Base-by-base conservation (phyloP, 2,888 invertebrate species). In the Sarcophaga rosellei region DNA sequence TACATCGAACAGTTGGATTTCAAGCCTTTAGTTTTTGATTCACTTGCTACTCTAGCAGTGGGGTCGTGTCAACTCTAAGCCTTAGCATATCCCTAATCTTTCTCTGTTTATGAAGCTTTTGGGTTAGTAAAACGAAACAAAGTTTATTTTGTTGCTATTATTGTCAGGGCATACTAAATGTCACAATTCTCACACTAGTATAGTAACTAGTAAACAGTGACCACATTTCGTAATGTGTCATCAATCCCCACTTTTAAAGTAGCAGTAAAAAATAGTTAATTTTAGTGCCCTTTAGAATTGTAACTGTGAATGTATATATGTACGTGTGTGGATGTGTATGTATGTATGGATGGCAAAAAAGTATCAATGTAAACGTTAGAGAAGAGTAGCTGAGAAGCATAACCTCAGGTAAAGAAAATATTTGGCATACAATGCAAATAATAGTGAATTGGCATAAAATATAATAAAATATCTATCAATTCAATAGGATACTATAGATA, bases 391-490 rank as follows among this genome's bases (percentile, higher is more conserved):
- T 53, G 15, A 53, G 15, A 15, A 17, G 79, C 73, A 62, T 45
- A 79, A 84, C 47, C 69, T 79, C 84, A 84, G 84, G 79, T 84
- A 69, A 70, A 75, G 70, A 70, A 84, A 84, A 84, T 79, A 65
- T 79, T 84, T 84, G 84, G 84, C 84, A 79, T 69, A 75, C 79
- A 84, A 84, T 84, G 79, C 84, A 84, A 84, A 84, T 84, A 79
- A 75, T 75, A 84, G 84, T 84, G 84, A 84, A 79, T 84, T 84
- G 84, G 79, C 84, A 84, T 57, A 84, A 74, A 84, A 84, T 82
- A 79, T 79, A 84, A 79, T 83, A 69, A 78, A 83, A 83, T 84
- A 66, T 75, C 75, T 59, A 15, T 75, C 25, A 23, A 63, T 70
- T 53, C 61, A 17, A 70, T 59, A 35, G 35, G 35, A 25, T 23